Percentiles rank a stretch among this genome's conserved stretches.
Conservation (phyloP, 2,888 invertebrate genomes). For the Drosophila neoperkinsi region DNA sequence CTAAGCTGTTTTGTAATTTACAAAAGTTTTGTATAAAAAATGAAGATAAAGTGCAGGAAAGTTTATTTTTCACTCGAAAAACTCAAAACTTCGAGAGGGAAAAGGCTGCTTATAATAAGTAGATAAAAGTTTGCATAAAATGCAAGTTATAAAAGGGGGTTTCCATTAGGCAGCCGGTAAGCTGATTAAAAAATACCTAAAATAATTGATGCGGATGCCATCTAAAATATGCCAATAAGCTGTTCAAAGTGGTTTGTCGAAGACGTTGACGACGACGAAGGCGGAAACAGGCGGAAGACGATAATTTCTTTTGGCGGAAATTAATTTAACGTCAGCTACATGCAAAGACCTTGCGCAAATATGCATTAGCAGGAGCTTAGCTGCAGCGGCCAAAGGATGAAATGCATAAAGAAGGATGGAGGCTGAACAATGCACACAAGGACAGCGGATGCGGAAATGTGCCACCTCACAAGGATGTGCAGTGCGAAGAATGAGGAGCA, state of each 20-base stretch:
- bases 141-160: background rate
- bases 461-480: constrained; percentile 24
- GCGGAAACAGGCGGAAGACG: constrained; percentile 30
- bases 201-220: constrained; percentile 29
- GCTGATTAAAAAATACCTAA: constrained; percentile 37
- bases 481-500: background rate
- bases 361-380: constrained; percentile 75
- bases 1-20: background rate
- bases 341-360: constrained; percentile 68
- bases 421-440: constrained; percentile 19
- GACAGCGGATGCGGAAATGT: constrained; percentile 50
- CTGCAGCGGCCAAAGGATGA: constrained; percentile 23
- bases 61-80: background rate
- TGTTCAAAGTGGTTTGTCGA: constrained; percentile 14
- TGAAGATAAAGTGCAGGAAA: background rate
- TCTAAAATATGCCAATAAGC: constrained; percentile 72
- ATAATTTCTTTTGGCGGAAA: constrained; percentile 73
- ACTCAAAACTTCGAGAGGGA: accelerated
- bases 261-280: background rate
- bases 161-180: constrained; percentile 19
- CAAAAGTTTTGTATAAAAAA: background rate
- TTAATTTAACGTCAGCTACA: constrained; percentile 77
- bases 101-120: background rate
- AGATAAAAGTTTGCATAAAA: background rate
- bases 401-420: background rate